These are phyloP conservation scores for Pachydiplax longipennis DNA, from an alignment of 2,888 invertebrate genomes.

Conservation along the genomic window DNA sequence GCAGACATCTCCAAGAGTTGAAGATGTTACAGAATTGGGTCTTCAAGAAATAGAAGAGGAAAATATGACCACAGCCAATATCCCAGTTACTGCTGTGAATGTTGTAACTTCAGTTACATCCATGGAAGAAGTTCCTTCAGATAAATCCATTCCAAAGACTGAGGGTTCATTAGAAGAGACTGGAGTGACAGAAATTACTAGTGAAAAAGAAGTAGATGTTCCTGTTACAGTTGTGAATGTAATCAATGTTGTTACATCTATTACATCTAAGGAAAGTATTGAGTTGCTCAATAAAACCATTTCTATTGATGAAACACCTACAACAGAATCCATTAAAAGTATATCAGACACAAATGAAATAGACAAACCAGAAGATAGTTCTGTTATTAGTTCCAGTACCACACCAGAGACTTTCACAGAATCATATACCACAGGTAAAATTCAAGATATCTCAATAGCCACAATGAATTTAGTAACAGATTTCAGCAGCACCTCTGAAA, in stretches of 20 bases:
- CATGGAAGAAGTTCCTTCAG: not conserved
- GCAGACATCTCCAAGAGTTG: not conserved
- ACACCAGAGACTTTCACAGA: not conserved
- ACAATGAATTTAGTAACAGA: not conserved
- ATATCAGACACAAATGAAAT: no score
- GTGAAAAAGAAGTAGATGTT: not conserved
- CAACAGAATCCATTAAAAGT: not conserved
- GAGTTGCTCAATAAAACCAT: not conserved
- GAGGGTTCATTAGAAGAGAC: not conserved
- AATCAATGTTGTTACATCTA: not conserved
- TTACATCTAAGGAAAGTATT: not conserved
- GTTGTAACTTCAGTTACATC: not conserved
- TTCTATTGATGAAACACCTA: not conserved
- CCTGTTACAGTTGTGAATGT: not conserved
- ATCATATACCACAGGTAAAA: not conserved
- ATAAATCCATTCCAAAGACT: not conserved
- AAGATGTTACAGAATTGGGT: not conserved
- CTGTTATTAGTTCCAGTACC: not conserved
- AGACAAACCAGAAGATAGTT: not conserved
- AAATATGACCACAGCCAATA: not conserved
- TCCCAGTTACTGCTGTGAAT: not conserved
- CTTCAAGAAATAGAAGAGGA: not conserved
- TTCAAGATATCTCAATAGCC: not conserved
- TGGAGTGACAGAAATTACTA: not conserved
- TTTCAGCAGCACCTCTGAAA: not conserved